A percentile compares a stretch with the other conserved stretches of the same genome.
Conservation (phyloP, 2,113 vertebrate species). For the Tapirus terrestris region DNA sequence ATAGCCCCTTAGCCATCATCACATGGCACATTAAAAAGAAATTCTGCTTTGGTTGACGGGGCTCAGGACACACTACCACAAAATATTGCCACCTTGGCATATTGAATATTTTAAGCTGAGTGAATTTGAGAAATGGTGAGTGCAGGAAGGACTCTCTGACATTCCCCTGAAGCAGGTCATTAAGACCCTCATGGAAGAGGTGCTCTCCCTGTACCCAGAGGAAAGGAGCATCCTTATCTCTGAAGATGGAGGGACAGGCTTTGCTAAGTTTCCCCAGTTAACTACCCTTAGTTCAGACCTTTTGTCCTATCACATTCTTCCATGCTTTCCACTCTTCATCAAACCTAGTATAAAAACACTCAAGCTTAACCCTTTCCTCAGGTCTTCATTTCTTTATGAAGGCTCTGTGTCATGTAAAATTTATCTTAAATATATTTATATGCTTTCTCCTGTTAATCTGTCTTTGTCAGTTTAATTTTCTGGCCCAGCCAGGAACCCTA, state of each 20-base stretch:
- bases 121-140: not conserved
- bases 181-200: not conserved
- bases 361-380: not conserved
- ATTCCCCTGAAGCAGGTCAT: not conserved
- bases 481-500: not conserved
- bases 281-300: not conserved
- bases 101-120: not conserved
- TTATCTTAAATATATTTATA: not conserved
- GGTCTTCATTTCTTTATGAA: not conserved
- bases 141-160: no score
- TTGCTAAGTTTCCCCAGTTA: not conserved
- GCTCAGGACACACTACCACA: not conserved
- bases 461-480: not conserved
- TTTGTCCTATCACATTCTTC: not conserved
- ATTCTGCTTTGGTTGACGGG: not conserved
- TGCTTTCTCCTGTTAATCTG: not conserved
- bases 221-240: not conserved
- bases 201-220: not conserved
- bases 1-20: not conserved
- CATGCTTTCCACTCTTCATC: not conserved
- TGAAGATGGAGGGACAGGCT: not conserved
- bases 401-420: fast-evolving
- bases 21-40: not conserved
- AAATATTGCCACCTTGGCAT: no score
- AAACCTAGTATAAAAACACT: not conserved